Evolutionary conservation across 2,113 vertebrate species (phyloP), one percentile per base, ranked within the genome.

Genomic region (Apteryx mantelli): DNA sequence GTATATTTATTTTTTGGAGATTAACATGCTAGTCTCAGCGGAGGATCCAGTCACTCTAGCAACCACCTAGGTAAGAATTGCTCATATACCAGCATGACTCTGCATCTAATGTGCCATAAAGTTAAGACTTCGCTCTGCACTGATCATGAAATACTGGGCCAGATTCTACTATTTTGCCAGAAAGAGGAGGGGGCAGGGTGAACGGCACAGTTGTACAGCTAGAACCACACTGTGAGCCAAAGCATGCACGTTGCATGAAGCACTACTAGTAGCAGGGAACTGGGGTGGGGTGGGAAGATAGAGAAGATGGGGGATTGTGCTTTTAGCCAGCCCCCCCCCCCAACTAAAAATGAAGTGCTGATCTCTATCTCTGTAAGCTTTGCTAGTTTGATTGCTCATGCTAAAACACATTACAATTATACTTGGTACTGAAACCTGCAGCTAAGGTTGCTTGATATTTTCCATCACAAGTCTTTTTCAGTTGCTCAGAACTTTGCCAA

Each of bases 391-490:
- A 66, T 89, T 63, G 42, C 86, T 95, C 88, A 55, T 55, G 36
- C 52, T 91, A 94, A 83, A 87, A 89, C 80, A 61, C 82, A 90
- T 88, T 85, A 88, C 76, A 73, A 65, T 5, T 36, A 52, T 30
- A 46, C 71, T 69, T 83, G 64, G 71, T 86, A 83, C 91, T 55
- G 89, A 44, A 38, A 94, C 89, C 79, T 96, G 91, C 90, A 82
- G 89, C 76, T 90, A 88, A 95, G 61, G 76, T 89, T 94, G 85
- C 80, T 93, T 11, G 93, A 40, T 88, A 88, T 94, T 96, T 97
- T 97, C 95, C 93, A 76, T 97, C 82, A 79, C 91, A 94, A 96
- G 86, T 82, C 85, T 95, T 79, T 91, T 96, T 95, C 96, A 95
- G 91, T 96, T 97, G 88, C 76, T 88, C 89, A 88, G 75, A 95